Evolutionary conservation across 2,888 invertebrate species (phyloP).

Genomic region (Himalopsyche japonica): DNA sequence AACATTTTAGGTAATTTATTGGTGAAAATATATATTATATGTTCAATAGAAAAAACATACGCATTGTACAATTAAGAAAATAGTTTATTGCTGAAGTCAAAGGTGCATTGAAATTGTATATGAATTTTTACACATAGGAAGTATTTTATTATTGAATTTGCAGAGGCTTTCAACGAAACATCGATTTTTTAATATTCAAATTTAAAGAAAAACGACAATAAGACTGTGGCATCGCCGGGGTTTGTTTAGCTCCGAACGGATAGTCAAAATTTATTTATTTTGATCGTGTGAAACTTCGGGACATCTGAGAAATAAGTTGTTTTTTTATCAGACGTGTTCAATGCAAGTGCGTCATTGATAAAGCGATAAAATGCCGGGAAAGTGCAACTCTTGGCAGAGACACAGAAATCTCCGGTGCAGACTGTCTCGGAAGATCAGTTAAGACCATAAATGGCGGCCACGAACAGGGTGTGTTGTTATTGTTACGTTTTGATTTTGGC

Average conservation of each 20-base stretch:
- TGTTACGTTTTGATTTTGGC: slow-evolving; percentile 19
- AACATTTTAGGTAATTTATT: background rate
- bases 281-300: background rate
- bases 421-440: background rate
- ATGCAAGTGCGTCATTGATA: background rate
- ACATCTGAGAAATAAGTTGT: background rate
- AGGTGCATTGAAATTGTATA: background rate
- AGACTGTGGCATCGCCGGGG: background rate
- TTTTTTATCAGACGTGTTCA: background rate
- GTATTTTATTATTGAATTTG: background rate
- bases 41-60: background rate
- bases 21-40: background rate
- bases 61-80: background rate
- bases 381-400: background rate
- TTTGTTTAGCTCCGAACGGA: background rate
- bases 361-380: background rate
- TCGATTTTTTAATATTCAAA: background rate
- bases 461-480: slow-evolving; percentile 11
- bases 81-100: background rate
- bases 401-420: background rate
- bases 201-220: background rate
- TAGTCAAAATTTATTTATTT: background rate
- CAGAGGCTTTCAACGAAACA: background rate
- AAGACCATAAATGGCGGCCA: slow-evolving; percentile 26
- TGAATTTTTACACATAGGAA: background rate